Conservation (phyloP, 2,113 vertebrate species). For the Boulengeromyrus knoepffleri region DNA sequence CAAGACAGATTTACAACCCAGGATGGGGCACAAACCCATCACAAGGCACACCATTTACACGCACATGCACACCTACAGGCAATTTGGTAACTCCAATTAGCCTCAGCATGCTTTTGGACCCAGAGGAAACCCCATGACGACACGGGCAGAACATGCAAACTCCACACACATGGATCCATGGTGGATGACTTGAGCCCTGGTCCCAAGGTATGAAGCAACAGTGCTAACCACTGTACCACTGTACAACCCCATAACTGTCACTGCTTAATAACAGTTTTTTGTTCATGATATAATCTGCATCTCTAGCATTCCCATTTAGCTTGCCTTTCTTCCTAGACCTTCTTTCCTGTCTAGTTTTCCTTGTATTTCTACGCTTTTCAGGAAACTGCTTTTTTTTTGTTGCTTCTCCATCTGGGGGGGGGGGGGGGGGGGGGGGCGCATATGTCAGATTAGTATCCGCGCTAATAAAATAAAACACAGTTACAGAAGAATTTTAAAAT, state of each 20-base stretch:
- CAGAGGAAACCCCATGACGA: not conserved
- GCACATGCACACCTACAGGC: not conserved
- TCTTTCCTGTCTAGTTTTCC: not conserved
- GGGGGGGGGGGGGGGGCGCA: too few species aligned
- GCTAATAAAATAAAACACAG: not conserved
- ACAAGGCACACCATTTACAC: not conserved
- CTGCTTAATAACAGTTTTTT: not conserved
- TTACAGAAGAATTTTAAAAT: not conserved
- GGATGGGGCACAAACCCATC: not conserved
- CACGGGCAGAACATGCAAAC: not conserved
- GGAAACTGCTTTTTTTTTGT: too few species aligned
- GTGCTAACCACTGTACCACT: not conserved
- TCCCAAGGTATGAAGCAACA: not conserved
- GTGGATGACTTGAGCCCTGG: not conserved
- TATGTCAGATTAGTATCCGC: too few species aligned
- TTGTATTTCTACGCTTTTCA: not conserved
- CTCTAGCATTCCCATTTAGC: too few species aligned
- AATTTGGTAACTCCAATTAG: not conserved
- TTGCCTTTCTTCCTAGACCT: not conserved
- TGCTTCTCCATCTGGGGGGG: too few species aligned
- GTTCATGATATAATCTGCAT: not conserved
- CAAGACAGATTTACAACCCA: not conserved
- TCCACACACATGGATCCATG: not conserved
- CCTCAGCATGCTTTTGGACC: not conserved
- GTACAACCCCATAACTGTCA: not conserved